Evolutionary conservation across 2,797 vertebrate species (phyloP), one percentile per base, ranked within the genome.

Genomic region (Rousettus madagascariensis): DNA sequence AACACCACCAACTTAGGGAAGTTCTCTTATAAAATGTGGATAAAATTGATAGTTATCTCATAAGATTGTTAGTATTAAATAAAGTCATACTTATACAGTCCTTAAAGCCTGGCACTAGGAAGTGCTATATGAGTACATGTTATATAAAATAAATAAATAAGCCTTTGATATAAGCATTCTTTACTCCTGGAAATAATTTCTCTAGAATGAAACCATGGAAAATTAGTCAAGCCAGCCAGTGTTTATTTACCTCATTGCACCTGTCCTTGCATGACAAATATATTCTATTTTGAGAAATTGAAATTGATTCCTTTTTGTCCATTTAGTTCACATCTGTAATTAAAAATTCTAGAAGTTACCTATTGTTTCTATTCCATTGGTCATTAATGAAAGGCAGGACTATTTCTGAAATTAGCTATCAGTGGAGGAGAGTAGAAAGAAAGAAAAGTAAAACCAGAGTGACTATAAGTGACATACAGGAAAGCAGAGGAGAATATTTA

Each of bases 351-450:
- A 30, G 36, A 87, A 89, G 49, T 26, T 68, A 17, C 8, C 46
- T 30, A 7, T 49, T 77, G 41, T 55, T 83, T 24, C 49, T 49
- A 46, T 33, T 65, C 33, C n/a, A 49, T 1, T 61, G 22, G 41
- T 93, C 30, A 43, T 68, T 75, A 43, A 22, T 9, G 30, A 88
- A 89, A 87, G 77, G 41, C 49, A 72, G 11, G 17, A 19, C 59
- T 86, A 24, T 71, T 95, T 95, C 80, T 61, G 77, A 95, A 94
- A 90, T 95, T 83, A 89, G 63, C 28, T 15, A n/a, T 89, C 46
- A 1, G 17, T 63, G 26, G 43, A 80, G 33, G 6, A 43, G 61
- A n/a, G 8, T 38, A 36, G 36, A 84, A 20, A 69, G 20, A 78
- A 24, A 90, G 38, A 75, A 49, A 57, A 90, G 33, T n/a, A 24